A percentile compares a stretch with the other conserved stretches of the same genome.
phyloP scores from a whole-genome alignment of 1,140 invertebrate species.

The Papilio machaon region DNA sequence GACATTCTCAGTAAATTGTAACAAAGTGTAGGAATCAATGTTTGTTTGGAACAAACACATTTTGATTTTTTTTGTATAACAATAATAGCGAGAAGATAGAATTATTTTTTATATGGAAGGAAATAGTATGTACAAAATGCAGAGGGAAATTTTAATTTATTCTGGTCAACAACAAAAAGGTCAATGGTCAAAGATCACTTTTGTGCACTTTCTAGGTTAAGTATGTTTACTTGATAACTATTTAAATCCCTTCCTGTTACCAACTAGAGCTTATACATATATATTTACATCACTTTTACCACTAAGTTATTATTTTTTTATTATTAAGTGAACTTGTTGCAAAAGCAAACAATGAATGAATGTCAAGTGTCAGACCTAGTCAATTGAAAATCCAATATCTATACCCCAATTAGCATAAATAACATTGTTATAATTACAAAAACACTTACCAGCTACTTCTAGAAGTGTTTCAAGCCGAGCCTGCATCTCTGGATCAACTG shows the following conservation, averaged over 20 bases:
- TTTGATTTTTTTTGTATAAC: too few relatives aligned
- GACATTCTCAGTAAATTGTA: neutral
- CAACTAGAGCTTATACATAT: neutral
- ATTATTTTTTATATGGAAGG: too few relatives aligned
- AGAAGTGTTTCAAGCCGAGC: constrained; percentile 93
- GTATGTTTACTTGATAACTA: neutral
- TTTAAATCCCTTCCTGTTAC: neutral
- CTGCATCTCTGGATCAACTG: constrained; percentile 95
- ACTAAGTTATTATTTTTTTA: too few relatives aligned
- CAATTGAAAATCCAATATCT: neutral
- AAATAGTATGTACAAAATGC: neutral
- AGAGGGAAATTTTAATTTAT: constrained; percentile 5
- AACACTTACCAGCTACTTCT: constrained; percentile 90
- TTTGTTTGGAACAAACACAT: too few relatives aligned
- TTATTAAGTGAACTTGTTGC: too few relatives aligned
- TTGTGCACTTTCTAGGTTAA: constrained; percentile 18
- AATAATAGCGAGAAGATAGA: too few relatives aligned
- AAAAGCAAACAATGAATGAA: too few relatives aligned
- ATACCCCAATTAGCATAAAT: neutral
- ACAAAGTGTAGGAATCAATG: neutral
- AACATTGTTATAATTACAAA: neutral
- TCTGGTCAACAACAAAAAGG: neutral
- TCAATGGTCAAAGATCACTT: neutral
- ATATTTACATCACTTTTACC: neutral
- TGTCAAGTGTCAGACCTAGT: too few relatives aligned